A percentile compares a stretch with the other conserved stretches of the same genome.
phyloP scores from a whole-genome alignment of 2,888 invertebrate species.

The Agriopis aurantiaria region DNA sequence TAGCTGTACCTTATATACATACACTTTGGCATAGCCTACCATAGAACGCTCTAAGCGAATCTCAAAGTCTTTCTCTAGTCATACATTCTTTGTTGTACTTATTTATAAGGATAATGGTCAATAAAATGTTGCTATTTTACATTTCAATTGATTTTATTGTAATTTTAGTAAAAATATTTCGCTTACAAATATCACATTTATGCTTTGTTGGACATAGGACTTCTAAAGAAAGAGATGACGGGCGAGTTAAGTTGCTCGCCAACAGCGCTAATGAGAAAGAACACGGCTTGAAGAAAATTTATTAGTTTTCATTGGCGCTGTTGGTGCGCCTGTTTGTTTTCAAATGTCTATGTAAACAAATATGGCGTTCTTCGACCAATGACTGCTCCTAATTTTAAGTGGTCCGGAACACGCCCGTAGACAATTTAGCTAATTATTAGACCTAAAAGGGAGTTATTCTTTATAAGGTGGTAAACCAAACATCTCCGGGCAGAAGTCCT shows the following conservation, averaged over 20 bases:
- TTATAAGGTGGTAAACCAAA: slow-evolving; percentile 92
- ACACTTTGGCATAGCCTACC: slow-evolving; percentile 16
- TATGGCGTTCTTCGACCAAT: no score
- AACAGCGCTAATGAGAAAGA: no score
- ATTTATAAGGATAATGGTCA: not conserved
- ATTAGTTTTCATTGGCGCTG: no score
- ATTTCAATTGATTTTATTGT: not conserved
- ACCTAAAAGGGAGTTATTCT: not conserved
- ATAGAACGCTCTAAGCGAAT: slow-evolving; percentile 16
- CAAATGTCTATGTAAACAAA: no score
- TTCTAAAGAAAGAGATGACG: no score
- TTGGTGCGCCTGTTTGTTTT: no score
- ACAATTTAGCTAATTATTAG: not conserved
- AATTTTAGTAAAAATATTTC: slow-evolving; percentile 3
- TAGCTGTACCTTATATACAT: not conserved
- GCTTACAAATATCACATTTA: not conserved
- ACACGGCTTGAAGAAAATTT: no score
- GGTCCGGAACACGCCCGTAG: no score
- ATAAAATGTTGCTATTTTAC: not conserved
- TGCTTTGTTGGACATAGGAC: no score
- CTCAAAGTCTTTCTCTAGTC: slow-evolving; percentile 19
- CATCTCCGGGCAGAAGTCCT: slow-evolving; percentile 92
- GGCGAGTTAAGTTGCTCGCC: no score
- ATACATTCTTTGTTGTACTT: slow-evolving; percentile 1
- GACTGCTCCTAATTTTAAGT: no score